A percentile compares a stretch with the other conserved stretches of the same genome.
Conservation (phyloP, 2,797 vertebrate genomes). For the Phylloscopus collybita region DNA sequence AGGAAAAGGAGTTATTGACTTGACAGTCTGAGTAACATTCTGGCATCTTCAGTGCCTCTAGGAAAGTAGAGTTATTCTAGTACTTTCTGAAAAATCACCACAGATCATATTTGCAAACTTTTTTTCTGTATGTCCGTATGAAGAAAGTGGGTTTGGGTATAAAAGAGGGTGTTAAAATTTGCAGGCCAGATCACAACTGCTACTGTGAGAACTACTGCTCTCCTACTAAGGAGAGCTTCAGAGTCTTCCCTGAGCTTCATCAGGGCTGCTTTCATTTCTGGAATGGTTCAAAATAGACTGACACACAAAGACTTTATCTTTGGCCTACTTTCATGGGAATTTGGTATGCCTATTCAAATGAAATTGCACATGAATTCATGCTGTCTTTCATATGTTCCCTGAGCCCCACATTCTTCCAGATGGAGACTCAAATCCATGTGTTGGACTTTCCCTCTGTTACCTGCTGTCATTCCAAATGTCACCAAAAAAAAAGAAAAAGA, state of each 20-base stretch:
- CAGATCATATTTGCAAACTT: background rate
- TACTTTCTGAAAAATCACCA: background rate
- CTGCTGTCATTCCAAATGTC: background rate
- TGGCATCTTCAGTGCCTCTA: background rate
- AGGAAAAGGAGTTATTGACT: background rate
- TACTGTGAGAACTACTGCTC: background rate
- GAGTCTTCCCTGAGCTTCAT: background rate
- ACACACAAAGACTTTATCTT: background rate
- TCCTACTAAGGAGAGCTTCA: background rate
- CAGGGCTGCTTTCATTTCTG: background rate
- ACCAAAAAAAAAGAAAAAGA: background rate
- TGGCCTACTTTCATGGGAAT: background rate
- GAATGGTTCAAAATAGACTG: background rate
- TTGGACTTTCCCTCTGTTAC: background rate
- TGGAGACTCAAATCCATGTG: accelerated
- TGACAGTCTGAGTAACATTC: background rate
- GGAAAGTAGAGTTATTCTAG: background rate
- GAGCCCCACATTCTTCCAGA: background rate
- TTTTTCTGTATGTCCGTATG: background rate
- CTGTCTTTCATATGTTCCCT: background rate
- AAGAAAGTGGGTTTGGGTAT: background rate
- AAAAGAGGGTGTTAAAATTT: background rate
- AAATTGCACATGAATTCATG: background rate
- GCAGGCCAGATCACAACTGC: background rate
- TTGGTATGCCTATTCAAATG: background rate